Conservation (phyloP, 1,140 invertebrate species). For the Amphibalanus amphitrite region DNA sequence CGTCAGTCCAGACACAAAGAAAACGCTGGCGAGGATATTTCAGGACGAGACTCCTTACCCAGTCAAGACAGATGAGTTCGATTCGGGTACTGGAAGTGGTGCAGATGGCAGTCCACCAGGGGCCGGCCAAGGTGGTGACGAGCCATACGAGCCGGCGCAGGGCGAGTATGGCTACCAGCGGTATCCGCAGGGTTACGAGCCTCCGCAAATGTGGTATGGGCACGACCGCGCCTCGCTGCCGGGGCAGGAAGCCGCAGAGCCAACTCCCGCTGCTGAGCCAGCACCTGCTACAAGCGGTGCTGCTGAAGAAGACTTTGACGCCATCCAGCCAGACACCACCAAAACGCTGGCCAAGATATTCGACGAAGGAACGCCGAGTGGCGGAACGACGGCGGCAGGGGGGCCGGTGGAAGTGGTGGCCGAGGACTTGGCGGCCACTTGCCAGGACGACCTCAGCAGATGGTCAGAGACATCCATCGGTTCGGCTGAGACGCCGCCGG, state of each 20-base stretch:
- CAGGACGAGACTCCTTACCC: not conserved
- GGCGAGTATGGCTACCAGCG: not conserved
- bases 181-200: not conserved
- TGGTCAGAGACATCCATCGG: not conserved
- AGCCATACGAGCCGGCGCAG: not conserved
- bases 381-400: not conserved
- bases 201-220: not conserved
- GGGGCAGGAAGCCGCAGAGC: not conserved
- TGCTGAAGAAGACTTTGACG: not conserved
- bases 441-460: not conserved
- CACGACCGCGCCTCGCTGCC: not conserved
- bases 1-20: not conserved
- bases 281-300: no score
- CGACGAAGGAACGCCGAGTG: not conserved
- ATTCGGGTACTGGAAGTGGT: not conserved
- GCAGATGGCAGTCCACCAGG: not conserved
- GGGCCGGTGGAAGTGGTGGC: not conserved
- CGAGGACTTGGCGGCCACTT: not conserved
- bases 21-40: not conserved
- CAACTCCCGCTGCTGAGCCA: not conserved
- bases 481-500: not conserved
- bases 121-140: not conserved
- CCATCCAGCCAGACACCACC: not conserved
- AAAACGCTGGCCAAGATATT: not conserved
- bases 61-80: not conserved